phyloP scores from a whole-genome alignment of 2,113 vertebrate species.

The Raphicerus campestris region DNA sequence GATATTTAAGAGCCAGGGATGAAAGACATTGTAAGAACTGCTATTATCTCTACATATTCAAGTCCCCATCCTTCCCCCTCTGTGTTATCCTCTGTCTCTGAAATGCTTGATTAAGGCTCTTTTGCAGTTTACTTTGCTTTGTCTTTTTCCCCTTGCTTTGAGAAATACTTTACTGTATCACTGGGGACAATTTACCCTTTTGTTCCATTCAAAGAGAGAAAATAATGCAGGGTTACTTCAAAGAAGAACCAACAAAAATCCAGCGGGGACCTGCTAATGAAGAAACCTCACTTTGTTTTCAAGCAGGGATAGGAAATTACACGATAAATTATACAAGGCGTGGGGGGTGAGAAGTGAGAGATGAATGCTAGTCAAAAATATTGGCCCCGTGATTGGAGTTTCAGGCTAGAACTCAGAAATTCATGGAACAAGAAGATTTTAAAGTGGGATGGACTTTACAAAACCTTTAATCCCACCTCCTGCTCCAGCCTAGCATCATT shows the following conservation, averaged over 20 bases:
- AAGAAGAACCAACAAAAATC: constrained; percentile 71
- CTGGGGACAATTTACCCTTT: constrained; percentile 70
- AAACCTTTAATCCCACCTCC: background rate
- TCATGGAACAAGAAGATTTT: background rate
- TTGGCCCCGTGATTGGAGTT: constrained; percentile 60
- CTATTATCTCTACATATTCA: constrained; percentile 30
- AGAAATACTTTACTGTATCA: constrained; percentile 70
- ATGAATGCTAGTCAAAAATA: constrained; percentile 70
- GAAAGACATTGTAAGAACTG: constrained; percentile 32
- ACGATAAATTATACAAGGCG: constrained; percentile 65
- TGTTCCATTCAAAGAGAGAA: constrained; percentile 68
- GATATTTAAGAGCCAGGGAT: constrained; percentile 32
- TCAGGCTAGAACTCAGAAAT: constrained; percentile 30
- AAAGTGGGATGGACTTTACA: constrained; percentile 33
- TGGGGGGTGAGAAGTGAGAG: background rate
- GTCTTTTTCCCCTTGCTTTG: constrained; percentile 9
- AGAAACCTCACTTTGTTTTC: constrained; percentile 72
- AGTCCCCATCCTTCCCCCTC: constrained; percentile 1
- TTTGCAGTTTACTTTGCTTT: constrained; percentile 43
- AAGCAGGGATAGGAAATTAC: constrained; percentile 74
- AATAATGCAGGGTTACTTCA: constrained; percentile 67
- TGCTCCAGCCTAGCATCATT: background rate
- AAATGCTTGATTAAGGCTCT: constrained; percentile 71
- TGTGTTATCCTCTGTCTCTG: constrained; percentile 51
- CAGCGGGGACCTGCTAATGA: constrained; percentile 70